Base-by-base conservation (phyloP, 2,113 vertebrate genomes). In the Bubo blakistoni region DNA sequence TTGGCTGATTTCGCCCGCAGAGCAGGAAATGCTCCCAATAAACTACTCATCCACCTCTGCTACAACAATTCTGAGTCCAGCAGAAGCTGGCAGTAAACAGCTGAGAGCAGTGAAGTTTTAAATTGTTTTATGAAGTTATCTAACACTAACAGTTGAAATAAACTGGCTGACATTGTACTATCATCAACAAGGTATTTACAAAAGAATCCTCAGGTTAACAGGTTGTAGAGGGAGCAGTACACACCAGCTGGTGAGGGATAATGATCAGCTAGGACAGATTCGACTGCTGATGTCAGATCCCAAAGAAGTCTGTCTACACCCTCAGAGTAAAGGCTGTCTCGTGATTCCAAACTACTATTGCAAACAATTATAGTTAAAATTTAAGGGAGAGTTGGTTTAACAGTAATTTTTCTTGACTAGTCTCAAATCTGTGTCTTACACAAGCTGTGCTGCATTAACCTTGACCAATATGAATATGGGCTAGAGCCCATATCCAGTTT, bases 391-490 rank as follows among this genome's bases (percentile, higher is more conserved):
- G 22, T 3, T 18, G 22, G 51, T 82, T 80, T 92, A 88, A 54
- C 11, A 62, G 57, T 24, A 3, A 16, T 55, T 86, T 82, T 85
- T 59, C 72, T 57, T 54, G 27, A 88, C 49, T 42, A 51, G 32
- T 54, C 40, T 86, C 46, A 88, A 91, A 88, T 26, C n/a, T 8
- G 1, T 8, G 20, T n/a, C 30, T 65, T 65, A 78, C n/a, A 71
- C 69, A 92, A 88, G 61, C 40, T 88, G 34, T 30, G 26, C 30
- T 69, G 30, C 38, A 61, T 52, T 58, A 74, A 90, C 34, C 30
- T 49, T 66, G 30, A 77, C 36, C 26, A 54, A 13, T 2, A 42
- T 0, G 1, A 92, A 38, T 13, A 29, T 0, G 4, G 54, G 71
- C 66, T 6, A 76, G 12, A 77, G 71, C 16, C 34, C 38, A 25